Conservation (phyloP, 2,797 vertebrate genomes). For the Macroramphosus scolopax region DNA sequence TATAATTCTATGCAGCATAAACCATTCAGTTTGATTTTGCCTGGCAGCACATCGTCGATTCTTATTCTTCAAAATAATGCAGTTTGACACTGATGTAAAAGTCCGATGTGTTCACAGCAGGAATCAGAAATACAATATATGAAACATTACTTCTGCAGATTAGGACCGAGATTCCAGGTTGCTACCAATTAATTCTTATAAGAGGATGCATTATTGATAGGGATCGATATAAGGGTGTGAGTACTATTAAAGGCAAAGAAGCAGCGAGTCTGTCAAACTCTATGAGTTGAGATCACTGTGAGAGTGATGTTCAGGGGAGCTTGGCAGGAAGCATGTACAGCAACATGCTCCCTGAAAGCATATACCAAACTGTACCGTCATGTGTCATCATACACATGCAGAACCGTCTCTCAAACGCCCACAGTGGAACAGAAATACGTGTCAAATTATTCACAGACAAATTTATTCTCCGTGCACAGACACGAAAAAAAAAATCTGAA, state of each 20-base stretch:
- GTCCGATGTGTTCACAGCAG: constrained; percentile 4
- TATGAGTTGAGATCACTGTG: constrained; percentile 28
- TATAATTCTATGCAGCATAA: background rate
- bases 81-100: no score
- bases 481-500: constrained; percentile 22
- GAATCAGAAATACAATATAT: constrained; percentile 41
- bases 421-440: constrained; percentile 17
- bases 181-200: constrained; percentile 25
- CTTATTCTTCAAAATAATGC: no score
- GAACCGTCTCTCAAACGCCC: no score
- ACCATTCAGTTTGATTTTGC: background rate
- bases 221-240: constrained; percentile 20
- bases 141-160: constrained; percentile 29
- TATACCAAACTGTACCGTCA: no score
- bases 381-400: constrained; percentile 6
- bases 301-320: no score
- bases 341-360: no score
- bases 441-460: constrained; percentile 18
- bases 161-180: constrained; percentile 21
- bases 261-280: constrained; percentile 28
- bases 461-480: constrained; percentile 37
- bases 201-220: constrained; percentile 46
- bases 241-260: constrained; percentile 13
- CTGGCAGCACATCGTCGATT: background rate
- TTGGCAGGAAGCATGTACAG: no score